These are phyloP conservation scores for Agrilus planipennis DNA, from an alignment of 1,140 invertebrate genomes.

Conservation along the genomic window DNA sequence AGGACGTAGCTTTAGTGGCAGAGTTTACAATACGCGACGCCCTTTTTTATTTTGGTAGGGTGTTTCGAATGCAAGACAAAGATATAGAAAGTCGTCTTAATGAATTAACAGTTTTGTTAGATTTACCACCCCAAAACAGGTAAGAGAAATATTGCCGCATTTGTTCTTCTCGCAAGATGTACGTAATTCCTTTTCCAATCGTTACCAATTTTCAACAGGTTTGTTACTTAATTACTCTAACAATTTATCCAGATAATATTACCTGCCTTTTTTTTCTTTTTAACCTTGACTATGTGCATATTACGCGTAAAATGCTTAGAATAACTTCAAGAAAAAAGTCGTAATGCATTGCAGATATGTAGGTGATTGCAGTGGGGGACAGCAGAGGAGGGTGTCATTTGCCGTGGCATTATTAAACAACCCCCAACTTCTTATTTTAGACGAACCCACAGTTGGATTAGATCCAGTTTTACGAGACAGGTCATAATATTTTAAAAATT, in stretches of 20 bases:
- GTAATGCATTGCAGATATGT: conserved; percentile 31
- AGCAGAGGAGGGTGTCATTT: conserved; percentile 77
- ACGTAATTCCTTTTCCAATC: no score
- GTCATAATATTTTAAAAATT: no score
- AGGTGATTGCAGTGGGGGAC: conserved; percentile 71
- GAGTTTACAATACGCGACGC: conserved; percentile 81
- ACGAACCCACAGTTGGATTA: conserved; percentile 87
- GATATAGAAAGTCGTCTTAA: conserved; percentile 53
- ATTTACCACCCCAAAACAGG: conserved; percentile 51
- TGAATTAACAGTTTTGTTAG: conserved; percentile 58
- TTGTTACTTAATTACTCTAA: no score
- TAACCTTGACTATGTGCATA: no score
- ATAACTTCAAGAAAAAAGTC: no score
- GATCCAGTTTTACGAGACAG: conserved; percentile 80
- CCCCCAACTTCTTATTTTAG: conserved; percentile 78
- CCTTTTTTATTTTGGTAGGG: conserved; percentile 76
- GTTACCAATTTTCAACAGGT: no score
- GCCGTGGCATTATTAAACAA: conserved; percentile 77
- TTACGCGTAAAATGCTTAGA: no score
- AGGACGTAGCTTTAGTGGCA: conserved; percentile 76
- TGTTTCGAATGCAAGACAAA: conserved; percentile 61
- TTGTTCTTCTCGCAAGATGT: no score
- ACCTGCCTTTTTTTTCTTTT: no score
- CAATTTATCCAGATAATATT: no score
- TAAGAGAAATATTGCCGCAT: no score